Conservation (phyloP, 2,797 vertebrate genomes). For the Propithecus deckenii region DNA sequence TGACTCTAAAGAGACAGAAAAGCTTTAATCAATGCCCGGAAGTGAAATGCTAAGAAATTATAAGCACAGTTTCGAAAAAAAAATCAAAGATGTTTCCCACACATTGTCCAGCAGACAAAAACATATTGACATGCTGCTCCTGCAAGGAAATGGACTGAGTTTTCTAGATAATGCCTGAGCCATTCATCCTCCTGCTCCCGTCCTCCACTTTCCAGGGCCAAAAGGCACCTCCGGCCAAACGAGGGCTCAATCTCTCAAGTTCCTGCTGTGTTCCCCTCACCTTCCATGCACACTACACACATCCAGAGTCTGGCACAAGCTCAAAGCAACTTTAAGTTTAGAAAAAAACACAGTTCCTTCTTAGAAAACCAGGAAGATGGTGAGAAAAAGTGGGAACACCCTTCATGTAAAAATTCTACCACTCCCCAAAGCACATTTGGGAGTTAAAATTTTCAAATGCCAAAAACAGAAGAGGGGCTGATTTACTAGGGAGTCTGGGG, state of each 20-base stretch:
- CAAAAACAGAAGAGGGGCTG: not conserved
- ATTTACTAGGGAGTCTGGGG: not conserved
- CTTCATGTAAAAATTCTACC: not conserved
- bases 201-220: not conserved
- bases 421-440: not conserved
- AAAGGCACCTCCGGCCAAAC: not conserved
- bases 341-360: not conserved
- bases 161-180: slow-evolving; percentile 35
- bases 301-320: not conserved
- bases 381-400: not conserved
- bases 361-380: not conserved
- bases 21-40: slow-evolving; percentile 84
- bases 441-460: not conserved
- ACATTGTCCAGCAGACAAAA: slow-evolving; percentile 81
- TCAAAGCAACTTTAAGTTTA: not conserved
- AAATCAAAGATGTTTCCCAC: slow-evolving; percentile 82
- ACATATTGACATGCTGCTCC: slow-evolving; percentile 78
- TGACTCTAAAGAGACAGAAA: slow-evolving; percentile 80
- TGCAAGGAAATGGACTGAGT: slow-evolving; percentile 3
- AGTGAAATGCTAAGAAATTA: slow-evolving; percentile 81
- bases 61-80: slow-evolving; percentile 72
- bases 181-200: not conserved
- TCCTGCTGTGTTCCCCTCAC: not conserved
- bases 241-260: not conserved
- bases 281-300: not conserved